Base-by-base conservation (phyloP, 1,140 invertebrate species). In the Drosophila gunungcola region DNA sequence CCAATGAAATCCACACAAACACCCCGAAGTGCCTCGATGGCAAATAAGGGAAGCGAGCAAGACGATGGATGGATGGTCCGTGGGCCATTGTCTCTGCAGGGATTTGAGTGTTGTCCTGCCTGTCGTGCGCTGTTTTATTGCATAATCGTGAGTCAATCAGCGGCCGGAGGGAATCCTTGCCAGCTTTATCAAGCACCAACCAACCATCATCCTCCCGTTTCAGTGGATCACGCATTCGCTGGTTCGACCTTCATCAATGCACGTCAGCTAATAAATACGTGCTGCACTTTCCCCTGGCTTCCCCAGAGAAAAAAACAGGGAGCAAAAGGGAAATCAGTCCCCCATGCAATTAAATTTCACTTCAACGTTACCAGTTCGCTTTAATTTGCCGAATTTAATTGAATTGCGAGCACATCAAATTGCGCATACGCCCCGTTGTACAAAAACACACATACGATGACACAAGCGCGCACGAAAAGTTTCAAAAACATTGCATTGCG, bases 101-200 rank as follows among this genome's bases (percentile, higher is more conserved):
- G 64, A 67, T 27, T 69, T 57, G 62, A 63, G 68, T 78, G 76
- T 89, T 80, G 79, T 89, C 68, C 80, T 88, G 46, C 52, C 61
- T 64, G 74, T 65, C 55, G 73, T 73, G 77, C 69, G 80, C 64
- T 84, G 80, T 89, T 89, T 89, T 89, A 89, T 89, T 89, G 77
- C 84, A 89, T 89, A 89, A 84, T 89, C 84, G 84, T 89, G 84
- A 89, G 84, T 90, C 84, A 89, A 89, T 89, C 84, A 88, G 73
- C 68, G 73, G 73, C 60, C 80, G 52, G 62, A 32, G 57, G 72
- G 72, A 58, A 70, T 48, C 51, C 43, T 41, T 36, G 42, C 42
- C 42, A 34, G 9, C 2, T 49, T 21, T 21, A 21, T 21, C 16
- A 21, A 21, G 16, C 16, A 21, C 16, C 16, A 21, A 21, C 16